Evolutionary conservation across 2,888 invertebrate genomes (phyloP).

Genomic region (Mythimna vitellina): DNA sequence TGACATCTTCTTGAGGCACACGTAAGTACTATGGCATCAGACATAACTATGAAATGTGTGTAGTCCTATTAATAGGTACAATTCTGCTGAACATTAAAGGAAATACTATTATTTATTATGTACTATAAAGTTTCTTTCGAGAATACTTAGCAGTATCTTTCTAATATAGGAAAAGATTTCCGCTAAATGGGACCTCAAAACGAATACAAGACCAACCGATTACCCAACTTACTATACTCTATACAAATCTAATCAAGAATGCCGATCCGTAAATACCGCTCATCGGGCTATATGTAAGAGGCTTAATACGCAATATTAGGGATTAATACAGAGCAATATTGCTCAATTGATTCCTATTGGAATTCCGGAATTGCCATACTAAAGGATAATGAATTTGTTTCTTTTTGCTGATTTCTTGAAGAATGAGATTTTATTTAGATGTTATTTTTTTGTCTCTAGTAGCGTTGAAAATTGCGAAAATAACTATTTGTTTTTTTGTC

Average conservation of each 20-base stretch:
- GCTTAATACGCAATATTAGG: constrained; percentile 40
- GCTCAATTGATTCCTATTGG: constrained; percentile 8
- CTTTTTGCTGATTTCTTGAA: not conserved
- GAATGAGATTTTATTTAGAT: not conserved
- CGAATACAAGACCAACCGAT: not conserved
- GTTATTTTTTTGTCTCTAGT: not conserved
- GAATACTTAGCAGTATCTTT: not conserved
- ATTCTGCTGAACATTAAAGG: no score
- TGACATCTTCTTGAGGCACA: no score
- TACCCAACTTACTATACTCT: constrained; percentile 9
- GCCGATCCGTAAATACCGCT: constrained; percentile 20
- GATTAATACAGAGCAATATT: constrained; percentile 34
- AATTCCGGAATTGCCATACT: not conserved
- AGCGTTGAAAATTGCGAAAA: no score
- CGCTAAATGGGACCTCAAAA: constrained; percentile 1
- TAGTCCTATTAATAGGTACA: no score
- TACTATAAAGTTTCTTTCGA: no score
- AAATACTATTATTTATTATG: no score
- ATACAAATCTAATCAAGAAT: constrained; percentile 32
- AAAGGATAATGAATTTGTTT: constrained; percentile 17
- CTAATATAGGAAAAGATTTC: not conserved
- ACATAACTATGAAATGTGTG: no score
- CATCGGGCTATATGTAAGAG: constrained; percentile 10
- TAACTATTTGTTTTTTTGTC: no score
- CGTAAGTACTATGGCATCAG: no score